These are phyloP conservation scores for Muntiacus reevesi DNA, from an alignment of 2,113 vertebrate genomes.

Conservation along the genomic window DNA sequence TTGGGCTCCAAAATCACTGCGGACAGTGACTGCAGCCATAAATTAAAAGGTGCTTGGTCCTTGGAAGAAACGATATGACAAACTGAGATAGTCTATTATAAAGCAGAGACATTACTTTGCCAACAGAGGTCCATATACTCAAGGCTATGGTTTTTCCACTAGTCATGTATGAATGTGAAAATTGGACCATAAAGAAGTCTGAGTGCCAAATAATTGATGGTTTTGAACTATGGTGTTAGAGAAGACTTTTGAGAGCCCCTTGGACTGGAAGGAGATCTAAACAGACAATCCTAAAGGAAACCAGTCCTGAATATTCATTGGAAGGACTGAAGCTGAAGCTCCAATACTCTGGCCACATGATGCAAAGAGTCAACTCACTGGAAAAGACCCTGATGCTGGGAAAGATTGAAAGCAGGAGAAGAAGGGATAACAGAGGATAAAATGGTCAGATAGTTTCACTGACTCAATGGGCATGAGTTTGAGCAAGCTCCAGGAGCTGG, in stretches of 20 bases:
- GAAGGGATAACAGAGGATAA: background rate
- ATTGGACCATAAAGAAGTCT: background rate
- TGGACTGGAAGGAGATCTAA: background rate
- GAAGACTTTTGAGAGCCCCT: background rate
- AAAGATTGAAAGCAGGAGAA: background rate
- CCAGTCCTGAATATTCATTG: background rate
- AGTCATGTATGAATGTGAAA: background rate
- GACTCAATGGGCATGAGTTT: background rate
- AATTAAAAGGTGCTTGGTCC: background rate
- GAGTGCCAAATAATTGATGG: background rate
- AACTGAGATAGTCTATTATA: background rate
- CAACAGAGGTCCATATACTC: background rate
- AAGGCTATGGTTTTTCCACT: background rate
- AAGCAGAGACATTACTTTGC: background rate
- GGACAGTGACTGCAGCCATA: background rate
- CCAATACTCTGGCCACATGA: background rate
- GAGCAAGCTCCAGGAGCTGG: background rate
- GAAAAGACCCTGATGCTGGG: background rate
- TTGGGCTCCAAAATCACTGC: background rate
- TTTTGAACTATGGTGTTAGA: background rate
- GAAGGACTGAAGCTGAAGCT: background rate
- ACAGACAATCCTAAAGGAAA: background rate
- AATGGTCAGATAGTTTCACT: background rate
- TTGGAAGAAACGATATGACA: background rate
- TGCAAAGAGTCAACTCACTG: background rate